A percentile compares a stretch with the other conserved stretches of the same genome.
Conservation (phyloP, 2,888 invertebrate genomes). For the Anaspis maculata region DNA sequence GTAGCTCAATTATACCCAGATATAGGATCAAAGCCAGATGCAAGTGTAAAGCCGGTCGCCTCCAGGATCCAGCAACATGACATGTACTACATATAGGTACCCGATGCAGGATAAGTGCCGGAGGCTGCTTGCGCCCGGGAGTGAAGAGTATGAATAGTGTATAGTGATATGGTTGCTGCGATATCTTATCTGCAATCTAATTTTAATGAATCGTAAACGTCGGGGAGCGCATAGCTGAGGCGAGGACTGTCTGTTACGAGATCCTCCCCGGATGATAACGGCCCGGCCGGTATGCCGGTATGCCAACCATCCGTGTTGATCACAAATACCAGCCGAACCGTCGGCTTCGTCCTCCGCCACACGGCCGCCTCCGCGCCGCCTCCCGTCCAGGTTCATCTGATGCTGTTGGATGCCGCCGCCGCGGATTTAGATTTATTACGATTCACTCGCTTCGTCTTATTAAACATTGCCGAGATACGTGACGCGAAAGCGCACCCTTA, state of each 20-base stretch:
- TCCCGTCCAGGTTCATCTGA: constrained; percentile 7
- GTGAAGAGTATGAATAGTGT: constrained; percentile 17
- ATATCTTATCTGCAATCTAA: constrained; percentile 36
- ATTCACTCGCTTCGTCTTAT: constrained; percentile 17
- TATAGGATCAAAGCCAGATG: too few species aligned
- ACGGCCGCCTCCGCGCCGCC: constrained; percentile 8
- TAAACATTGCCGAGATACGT: constrained; percentile 19
- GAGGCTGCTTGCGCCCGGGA: too few species aligned
- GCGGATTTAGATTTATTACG: constrained; percentile 17
- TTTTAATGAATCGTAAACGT: constrained; percentile 39
- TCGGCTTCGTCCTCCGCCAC: too few species aligned
- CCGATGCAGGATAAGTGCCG: too few species aligned
- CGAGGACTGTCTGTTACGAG: constrained; percentile 32
- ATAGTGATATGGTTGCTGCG: constrained; percentile 20
- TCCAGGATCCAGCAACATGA: too few species aligned
- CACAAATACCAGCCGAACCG: constrained; percentile 32
- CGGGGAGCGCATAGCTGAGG: constrained; percentile 32
- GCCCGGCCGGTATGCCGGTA: constrained; percentile 26
- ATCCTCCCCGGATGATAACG: constrained; percentile 31
- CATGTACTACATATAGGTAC: too few species aligned
- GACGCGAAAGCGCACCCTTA: constrained; percentile 7
- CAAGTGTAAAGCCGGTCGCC: too few species aligned
- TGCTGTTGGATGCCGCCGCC: constrained; percentile 12
- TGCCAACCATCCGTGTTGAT: constrained; percentile 36
- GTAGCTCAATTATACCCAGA: too few species aligned